Evolutionary conservation across 2,113 vertebrate genomes (phyloP).

Genomic region (Lepus americanus): DNA sequence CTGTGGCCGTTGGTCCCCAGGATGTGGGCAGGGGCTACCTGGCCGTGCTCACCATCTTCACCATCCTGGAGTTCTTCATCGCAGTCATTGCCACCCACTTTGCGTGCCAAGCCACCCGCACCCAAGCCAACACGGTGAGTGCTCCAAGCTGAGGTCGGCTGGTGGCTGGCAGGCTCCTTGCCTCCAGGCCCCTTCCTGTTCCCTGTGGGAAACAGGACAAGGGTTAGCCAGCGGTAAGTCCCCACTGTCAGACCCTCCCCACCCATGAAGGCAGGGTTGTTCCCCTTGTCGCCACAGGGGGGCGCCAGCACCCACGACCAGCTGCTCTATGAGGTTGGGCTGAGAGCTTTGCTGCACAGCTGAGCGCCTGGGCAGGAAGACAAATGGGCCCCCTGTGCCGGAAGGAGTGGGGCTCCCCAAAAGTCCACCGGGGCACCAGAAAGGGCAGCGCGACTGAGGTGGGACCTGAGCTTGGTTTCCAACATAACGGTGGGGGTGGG

Average conservation of each 20-base stretch:
- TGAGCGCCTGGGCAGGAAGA: neutral
- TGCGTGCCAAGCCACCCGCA: slow-evolving; percentile 69
- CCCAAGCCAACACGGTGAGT: slow-evolving; percentile 68
- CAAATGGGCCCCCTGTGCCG: neutral
- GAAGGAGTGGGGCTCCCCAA: neutral
- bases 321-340: neutral
- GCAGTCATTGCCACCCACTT: slow-evolving; percentile 76
- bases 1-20: slow-evolving; percentile 43
- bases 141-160: neutral
- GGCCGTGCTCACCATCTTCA: slow-evolving; percentile 75
- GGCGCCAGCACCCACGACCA: neutral
- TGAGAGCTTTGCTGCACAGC: neutral
- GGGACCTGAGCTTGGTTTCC: neutral
- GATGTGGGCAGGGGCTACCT: slow-evolving; percentile 73
- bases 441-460: neutral
- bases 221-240: rapidly evolving
- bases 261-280: neutral
- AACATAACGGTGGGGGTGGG: neutral
- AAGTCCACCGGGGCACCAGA: neutral
- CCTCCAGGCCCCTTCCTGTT: neutral
- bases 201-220: neutral
- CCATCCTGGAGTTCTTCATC: slow-evolving; percentile 80
- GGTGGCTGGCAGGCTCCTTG: no score
- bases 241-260: neutral
- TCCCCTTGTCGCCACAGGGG: neutral